phyloP scores from a whole-genome alignment of 2,797 vertebrate genomes.

The Rhinophrynus dorsalis region DNA sequence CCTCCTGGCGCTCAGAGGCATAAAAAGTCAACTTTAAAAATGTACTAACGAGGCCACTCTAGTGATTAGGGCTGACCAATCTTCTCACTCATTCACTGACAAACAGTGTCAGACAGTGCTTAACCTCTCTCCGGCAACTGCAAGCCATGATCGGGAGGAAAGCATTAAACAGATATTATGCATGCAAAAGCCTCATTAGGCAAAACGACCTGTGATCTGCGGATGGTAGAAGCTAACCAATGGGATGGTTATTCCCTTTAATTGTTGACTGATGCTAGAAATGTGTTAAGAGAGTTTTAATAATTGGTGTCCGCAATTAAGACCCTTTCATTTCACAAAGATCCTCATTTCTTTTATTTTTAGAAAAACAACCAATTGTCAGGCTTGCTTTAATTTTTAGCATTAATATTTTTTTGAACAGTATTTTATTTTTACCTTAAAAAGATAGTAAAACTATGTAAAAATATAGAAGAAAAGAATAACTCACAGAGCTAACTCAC shows the following conservation, averaged over 20 bases:
- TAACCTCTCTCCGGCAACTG: constrained; percentile 25
- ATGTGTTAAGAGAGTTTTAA: constrained; percentile 7
- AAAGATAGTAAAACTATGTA: no score
- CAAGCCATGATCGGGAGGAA: neutral
- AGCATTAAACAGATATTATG: constrained; percentile 33
- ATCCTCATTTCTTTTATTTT: neutral
- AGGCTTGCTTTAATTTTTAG: neutral
- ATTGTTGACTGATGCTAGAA: constrained; percentile 20
- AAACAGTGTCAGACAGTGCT: constrained; percentile 2
- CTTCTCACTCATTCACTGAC: neutral
- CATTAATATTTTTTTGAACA: no score
- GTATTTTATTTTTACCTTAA: no score
- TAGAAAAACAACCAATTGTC: no score
- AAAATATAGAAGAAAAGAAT: no score
- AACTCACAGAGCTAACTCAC: no score
- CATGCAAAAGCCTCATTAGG: constrained; percentile 38
- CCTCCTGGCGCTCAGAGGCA: neutral
- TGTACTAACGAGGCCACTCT: neutral
- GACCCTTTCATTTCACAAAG: constrained; percentile 3
- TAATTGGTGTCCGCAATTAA: constrained; percentile 24
- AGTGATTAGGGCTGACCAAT: neutral
- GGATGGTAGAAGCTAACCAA: constrained; percentile 5
- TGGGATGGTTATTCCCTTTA: constrained; percentile 17
- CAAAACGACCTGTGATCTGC: constrained; percentile 33
- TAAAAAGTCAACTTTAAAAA: neutral